Base-by-base conservation (phyloP, 2,113 vertebrate genomes). In the Nesospiza acunhae region DNA sequence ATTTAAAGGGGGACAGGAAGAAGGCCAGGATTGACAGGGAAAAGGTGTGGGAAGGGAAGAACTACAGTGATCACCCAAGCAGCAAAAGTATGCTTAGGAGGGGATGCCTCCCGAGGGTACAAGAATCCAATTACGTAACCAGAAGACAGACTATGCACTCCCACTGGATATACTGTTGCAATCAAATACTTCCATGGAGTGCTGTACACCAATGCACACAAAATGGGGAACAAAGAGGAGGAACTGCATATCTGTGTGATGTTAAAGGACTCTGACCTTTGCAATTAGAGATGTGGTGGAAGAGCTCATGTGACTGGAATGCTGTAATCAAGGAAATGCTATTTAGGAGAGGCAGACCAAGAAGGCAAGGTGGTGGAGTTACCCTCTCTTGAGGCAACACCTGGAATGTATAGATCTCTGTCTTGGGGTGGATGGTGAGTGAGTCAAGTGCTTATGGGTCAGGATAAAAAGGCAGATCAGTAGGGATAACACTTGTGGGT, bases 331-430 rank as follows among this genome's bases (percentile, higher is more conserved):
- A 49, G 37, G 20, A 64, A 47, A 74, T 15, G 13, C 11, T 58
- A 49, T 37, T 56, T 35, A 64, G 42, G 35, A 80, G 47, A 44
- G 18, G 14, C 22, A 60, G 55, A 70, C 23, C 19, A 70, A n/a
- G 14, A 64, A 56, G 18, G 15, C 0, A 0, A 21, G 4, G 14
- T 31, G 16, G 24, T 58, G 6, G 20, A 46, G 17, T 33, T 73
- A 35, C 31, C 17, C 31, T 50, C 59, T 16, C 23, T 28, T 27
- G 44, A 80, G 15, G 15, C 11, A 64, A 42, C 17, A 33, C 9
- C 22, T 44, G 26, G 14, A 79, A 58, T 18, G 13, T 15, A 87
- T 2, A 23, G 4, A 26, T 46, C 17, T 72, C 31, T 72, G 7
- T 42, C 37, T 66, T 58, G 18, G 21, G 17, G 12, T 50, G 8